Evolutionary conservation across 2,113 vertebrate species (phyloP), one percentile per base, ranked within the genome.

Genomic region (Charadrius vociferus): DNA sequence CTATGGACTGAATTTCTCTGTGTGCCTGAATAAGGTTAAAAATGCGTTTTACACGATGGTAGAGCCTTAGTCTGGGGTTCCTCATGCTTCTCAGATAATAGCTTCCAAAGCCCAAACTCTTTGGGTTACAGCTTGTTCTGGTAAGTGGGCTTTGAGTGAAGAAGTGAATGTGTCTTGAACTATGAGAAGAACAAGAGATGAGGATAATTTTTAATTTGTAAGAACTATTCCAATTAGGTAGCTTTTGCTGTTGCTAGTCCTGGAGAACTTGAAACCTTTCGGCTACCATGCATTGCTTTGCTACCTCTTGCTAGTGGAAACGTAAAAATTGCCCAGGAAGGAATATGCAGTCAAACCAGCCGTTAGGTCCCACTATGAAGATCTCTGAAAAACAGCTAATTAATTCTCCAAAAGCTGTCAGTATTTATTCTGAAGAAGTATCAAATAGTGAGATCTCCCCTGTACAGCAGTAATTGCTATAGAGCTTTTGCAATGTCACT

Each of bases 1-100:
- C 52, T 21, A 61, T 59, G 66, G 87, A 74, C 68, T 72, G 62
- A 83, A 90, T 89, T 89, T 90, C 74, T 94, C 66, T 84, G 12
- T 77, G 66, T 86, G 34, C 74, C 78, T 95, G 68, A 90, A 71
- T 86, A 91, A 96, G 49, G 59, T 82, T 58, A 72, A 94, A 91
- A 84, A 26, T 45, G 16, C 32, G 66, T 85, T 93, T 94, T 83
- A 37, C 43, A 16, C 3, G 2, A 45, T 24, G 52, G 20, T 37
- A 82, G 53, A 75, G 11, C 23, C 68, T 63, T 67, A n/a, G 9
- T n/a, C 61, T 79, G 10, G 7, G 3, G 6, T 63, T 87, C 36
- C 23, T 72, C 13, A 14, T 37, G 4, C 15, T 80, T 87, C 53
- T 72, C 34, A 66, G 32, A 24, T 37, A 65, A 79, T 14, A 29